Percentiles rank a stretch among this genome's conserved stretches.
Evolutionary conservation across 2,797 vertebrate genomes (phyloP).

Genomic region (Hydrolagus colliei): DNA sequence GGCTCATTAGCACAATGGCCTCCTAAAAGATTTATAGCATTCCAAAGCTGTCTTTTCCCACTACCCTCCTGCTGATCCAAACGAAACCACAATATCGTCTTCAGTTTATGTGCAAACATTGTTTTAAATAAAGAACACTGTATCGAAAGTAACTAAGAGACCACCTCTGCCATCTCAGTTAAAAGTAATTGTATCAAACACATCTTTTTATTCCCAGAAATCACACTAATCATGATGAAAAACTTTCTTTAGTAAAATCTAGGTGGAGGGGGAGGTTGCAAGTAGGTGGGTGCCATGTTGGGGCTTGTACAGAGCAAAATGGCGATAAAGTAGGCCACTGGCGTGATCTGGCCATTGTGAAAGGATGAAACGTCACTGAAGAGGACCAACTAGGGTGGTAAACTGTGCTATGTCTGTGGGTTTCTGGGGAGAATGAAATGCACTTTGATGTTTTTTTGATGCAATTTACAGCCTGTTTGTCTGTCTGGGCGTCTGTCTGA

Average conservation of each 20-base stretch:
- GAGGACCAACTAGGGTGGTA: slow-evolving; percentile 41
- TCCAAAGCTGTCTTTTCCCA: background rate
- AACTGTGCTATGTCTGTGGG: slow-evolving; percentile 37
- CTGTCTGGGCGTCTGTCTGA: slow-evolving; percentile 50
- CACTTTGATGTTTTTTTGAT: slow-evolving; percentile 38
- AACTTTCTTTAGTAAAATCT: background rate
- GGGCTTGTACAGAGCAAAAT: background rate
- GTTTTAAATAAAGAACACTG: background rate
- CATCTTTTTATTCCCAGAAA: too few species aligned
- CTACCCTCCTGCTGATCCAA: slow-evolving; percentile 9
- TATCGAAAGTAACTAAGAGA: background rate
- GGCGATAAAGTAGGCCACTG: slow-evolving; percentile 9
- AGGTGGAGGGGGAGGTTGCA: background rate
- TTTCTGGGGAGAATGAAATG: slow-evolving; percentile 34
- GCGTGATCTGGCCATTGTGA: slow-evolving; percentile 3
- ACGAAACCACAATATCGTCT: background rate
- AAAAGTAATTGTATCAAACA: too few species aligned
- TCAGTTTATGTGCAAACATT: background rate
- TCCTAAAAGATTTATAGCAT: slow-evolving; percentile 38
- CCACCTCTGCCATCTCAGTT: background rate
- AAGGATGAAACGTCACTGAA: slow-evolving; percentile 31
- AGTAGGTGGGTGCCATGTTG: background rate
- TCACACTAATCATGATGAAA: background rate
- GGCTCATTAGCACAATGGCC: slow-evolving; percentile 42
- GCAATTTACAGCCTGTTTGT: slow-evolving; percentile 46